These are phyloP conservation scores for Trachymyrmex septentrionalis DNA, from an alignment of 1,140 invertebrate species.

Conservation along the genomic window DNA sequence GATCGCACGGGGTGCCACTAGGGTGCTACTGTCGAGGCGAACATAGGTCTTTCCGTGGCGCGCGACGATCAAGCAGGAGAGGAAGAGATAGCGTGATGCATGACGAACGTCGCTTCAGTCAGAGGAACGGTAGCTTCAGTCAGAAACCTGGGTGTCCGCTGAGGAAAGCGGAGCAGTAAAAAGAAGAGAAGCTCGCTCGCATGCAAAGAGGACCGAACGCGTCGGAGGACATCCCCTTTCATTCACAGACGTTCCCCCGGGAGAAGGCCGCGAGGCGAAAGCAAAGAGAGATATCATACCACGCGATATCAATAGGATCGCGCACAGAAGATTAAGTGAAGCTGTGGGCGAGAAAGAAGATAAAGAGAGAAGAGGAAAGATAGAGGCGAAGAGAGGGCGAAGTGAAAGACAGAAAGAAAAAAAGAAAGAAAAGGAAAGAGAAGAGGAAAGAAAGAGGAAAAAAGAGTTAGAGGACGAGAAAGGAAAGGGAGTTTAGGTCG, in stretches of 20 bases:
- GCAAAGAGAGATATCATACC: neutral
- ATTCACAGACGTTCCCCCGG: neutral
- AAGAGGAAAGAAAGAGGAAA: neutral
- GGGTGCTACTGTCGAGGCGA: conserved; percentile 4
- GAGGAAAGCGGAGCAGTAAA: conserved; percentile 9
- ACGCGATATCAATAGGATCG: neutral
- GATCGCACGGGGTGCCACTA: conserved; percentile 43
- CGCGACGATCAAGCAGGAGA: neutral
- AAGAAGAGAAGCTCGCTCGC: neutral
- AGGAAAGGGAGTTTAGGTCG: conserved; percentile 56
- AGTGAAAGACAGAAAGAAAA: neutral
- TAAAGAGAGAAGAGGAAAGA: conserved; percentile 20
- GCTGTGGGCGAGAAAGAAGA: conserved; percentile 52
- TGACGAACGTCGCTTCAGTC: neutral
- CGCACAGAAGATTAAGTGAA: neutral
- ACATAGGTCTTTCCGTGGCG: conserved; percentile 12
- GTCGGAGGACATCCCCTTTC: conserved; percentile 1
- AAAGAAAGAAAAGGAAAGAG: too few species aligned
- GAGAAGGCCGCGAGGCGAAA: neutral
- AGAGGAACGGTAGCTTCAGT: too few species aligned
- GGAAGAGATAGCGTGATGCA: conserved; percentile 21
- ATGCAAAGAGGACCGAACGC: neutral
- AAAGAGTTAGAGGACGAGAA: neutral
- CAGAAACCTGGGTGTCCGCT: conserved; percentile 1
- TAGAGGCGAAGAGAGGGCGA: conserved; percentile 8